phyloP scores from a whole-genome alignment of 2,113 vertebrate genomes.

The Tonatia bakeri region DNA sequence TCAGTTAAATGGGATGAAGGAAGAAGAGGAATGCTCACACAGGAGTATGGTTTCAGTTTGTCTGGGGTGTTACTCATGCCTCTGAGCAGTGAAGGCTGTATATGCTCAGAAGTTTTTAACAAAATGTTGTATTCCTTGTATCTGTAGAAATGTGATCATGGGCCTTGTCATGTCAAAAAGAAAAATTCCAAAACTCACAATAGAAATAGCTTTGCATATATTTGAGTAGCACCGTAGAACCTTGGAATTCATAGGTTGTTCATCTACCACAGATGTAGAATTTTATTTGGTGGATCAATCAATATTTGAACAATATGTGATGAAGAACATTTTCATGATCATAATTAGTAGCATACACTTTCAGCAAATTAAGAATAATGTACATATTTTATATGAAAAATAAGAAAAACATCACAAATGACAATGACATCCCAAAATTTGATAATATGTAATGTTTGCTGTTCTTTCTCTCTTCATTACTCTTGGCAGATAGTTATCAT shows the following conservation, averaged over 20 bases:
- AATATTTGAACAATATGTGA: slow-evolving; percentile 15
- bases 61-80: neutral
- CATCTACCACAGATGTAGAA: neutral
- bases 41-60: neutral
- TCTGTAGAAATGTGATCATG: neutral
- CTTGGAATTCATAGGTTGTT: neutral
- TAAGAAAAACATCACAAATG: neutral
- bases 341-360: slow-evolving; percentile 4
- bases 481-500: neutral
- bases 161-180: neutral
- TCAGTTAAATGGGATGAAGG: neutral
- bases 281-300: neutral
- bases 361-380: neutral
- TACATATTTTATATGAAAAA: neutral
- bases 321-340: neutral
- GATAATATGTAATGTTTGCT: neutral
- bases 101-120: neutral
- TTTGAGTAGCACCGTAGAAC: neutral
- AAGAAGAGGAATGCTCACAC: neutral
- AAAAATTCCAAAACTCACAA: neutral
- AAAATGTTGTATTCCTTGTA: neutral
- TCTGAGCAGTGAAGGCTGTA: neutral
- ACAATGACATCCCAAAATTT: neutral
- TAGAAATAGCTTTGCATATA: neutral
- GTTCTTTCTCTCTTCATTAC: neutral